Percentiles rank a stretch among this genome's conserved stretches.
These are phyloP conservation scores for Sympetrum striolatum DNA, from an alignment of 2,888 invertebrate genomes.

Conservation along the genomic window DNA sequence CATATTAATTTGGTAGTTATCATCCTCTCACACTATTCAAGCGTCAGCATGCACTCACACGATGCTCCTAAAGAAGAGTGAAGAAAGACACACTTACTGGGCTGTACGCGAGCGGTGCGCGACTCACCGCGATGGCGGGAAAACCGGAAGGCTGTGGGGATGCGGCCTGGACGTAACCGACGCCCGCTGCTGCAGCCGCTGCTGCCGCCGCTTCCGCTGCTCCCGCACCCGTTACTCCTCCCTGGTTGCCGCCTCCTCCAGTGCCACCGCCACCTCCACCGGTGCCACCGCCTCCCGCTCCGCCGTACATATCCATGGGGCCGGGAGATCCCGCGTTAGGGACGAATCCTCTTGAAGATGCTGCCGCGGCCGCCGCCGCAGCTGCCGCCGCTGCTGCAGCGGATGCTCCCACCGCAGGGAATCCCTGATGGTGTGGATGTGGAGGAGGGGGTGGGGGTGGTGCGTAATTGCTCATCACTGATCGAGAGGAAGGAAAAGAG, in stretches of 20 bases:
- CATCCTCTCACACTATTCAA: neutral
- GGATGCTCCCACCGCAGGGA: conserved; percentile 84
- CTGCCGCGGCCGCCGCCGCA: conserved; percentile 70
- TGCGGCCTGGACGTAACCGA: conserved; percentile 94
- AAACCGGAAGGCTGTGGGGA: conserved; percentile 97
- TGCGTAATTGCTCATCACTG: conserved; percentile 95
- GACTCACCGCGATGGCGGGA: conserved; percentile 91
- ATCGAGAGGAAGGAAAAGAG: conserved; percentile 51
- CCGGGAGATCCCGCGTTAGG: conserved; percentile 90
- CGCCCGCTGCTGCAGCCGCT: conserved; percentile 73
- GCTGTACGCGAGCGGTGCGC: conserved; percentile 91
- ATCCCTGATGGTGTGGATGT: conserved; percentile 67
- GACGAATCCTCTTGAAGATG: conserved; percentile 74
- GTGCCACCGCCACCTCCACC: conserved; percentile 4
- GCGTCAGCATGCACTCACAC: neutral
- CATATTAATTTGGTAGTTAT: neutral
- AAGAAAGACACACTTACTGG: conserved; percentile 71
- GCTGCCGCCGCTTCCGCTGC: conserved; percentile 65
- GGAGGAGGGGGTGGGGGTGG: conserved; percentile 59
- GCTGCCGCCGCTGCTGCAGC: conserved; percentile 81
- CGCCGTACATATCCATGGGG: conserved; percentile 83
- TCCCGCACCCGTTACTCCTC: conserved; percentile 29
- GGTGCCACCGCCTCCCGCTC: conserved; percentile 36
- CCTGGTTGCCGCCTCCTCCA: conserved; percentile 22
- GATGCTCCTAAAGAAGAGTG: neutral